Conservation (phyloP, 2,113 vertebrate genomes). For the Columba janthina region DNA sequence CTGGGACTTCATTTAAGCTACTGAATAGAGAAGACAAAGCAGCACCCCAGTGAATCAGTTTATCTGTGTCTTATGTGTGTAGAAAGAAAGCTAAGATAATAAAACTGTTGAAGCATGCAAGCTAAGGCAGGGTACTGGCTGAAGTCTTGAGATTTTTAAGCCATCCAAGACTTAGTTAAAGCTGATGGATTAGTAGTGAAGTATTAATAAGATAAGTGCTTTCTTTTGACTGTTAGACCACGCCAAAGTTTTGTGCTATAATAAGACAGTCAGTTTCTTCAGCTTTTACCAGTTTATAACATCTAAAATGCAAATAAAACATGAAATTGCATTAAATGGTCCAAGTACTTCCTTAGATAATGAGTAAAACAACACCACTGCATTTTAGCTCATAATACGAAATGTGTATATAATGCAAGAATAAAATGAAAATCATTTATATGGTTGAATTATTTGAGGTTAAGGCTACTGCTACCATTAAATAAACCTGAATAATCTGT, state of each 20-base stretch:
- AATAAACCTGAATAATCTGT: neutral
- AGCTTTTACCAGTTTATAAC: neutral
- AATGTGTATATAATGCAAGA: neutral
- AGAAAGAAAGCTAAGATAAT: slow-evolving; percentile 38
- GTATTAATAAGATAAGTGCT: slow-evolving; percentile 36
- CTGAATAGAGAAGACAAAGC: slow-evolving; percentile 7
- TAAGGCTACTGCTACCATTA: neutral
- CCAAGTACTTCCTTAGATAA: slow-evolving; percentile 3
- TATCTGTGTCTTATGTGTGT: slow-evolving; percentile 38
- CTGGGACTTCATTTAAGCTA: slow-evolving; percentile 43
- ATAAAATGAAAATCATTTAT: slow-evolving; percentile 1
- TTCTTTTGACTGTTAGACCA: neutral
- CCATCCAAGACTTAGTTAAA: slow-evolving; percentile 37
- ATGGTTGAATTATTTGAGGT: neutral
- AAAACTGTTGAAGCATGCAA: slow-evolving; percentile 44
- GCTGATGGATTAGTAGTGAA: slow-evolving; percentile 43
- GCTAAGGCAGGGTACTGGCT: neutral
- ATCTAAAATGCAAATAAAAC: neutral
- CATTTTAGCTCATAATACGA: neutral
- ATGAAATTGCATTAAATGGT: neutral
- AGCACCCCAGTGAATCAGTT: slow-evolving; percentile 17
- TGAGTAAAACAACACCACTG: neutral
- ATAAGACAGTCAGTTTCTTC: neutral
- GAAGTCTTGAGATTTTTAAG: slow-evolving; percentile 29
- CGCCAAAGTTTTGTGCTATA: neutral